A percentile compares a stretch with the other conserved stretches of the same genome.
Evolutionary conservation across 1,140 invertebrate genomes (phyloP).

Genomic region (Drosophila insularis): DNA sequence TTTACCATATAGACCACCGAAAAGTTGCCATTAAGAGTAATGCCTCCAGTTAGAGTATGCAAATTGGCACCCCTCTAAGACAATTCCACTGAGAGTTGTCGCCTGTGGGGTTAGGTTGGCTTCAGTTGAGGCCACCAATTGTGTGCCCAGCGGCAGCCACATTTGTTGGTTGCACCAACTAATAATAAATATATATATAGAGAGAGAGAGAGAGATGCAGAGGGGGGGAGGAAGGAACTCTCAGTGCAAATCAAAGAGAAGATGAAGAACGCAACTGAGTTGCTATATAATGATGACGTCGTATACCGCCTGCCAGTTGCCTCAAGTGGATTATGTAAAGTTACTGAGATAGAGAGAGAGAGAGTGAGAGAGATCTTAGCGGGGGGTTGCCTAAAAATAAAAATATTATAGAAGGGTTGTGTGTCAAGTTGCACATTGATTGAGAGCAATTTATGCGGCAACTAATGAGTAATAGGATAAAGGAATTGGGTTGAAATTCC

Average conservation of each 20-base stretch:
- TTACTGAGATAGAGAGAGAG: slow-evolving; percentile 23
- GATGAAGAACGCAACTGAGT: slow-evolving; percentile 28
- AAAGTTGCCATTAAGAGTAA: neutral
- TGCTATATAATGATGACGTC: slow-evolving; percentile 49
- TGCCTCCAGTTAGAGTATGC: slow-evolving; percentile 27
- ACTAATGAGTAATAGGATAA: neutral
- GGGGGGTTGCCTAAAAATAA: slow-evolving; percentile 8
- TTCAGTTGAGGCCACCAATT: slow-evolving; percentile 59
- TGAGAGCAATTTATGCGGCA: slow-evolving; percentile 41
- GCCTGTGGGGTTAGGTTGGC: neutral
- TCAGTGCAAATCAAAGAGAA: neutral
- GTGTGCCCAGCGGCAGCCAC: slow-evolving; percentile 72
- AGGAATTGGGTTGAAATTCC: neutral
- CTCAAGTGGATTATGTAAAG: slow-evolving; percentile 58
- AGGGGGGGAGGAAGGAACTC: neutral
- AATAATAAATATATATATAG: too few species aligned
- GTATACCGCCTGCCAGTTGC: slow-evolving; percentile 27
- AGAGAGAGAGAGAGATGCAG: too few species aligned
- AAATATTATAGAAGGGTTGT: neutral
- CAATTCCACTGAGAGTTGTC: slow-evolving; percentile 15
- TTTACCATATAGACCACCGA: too few species aligned
- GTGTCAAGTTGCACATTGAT: slow-evolving; percentile 30
- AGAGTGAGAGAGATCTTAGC: slow-evolving; percentile 17
- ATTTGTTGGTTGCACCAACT: slow-evolving; percentile 65
- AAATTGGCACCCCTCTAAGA: slow-evolving; percentile 49